A percentile compares a stretch with the other conserved stretches of the same genome.
Evolutionary conservation across 2,888 invertebrate species (phyloP).

Genomic region (Drosophila fulvimacula): DNA sequence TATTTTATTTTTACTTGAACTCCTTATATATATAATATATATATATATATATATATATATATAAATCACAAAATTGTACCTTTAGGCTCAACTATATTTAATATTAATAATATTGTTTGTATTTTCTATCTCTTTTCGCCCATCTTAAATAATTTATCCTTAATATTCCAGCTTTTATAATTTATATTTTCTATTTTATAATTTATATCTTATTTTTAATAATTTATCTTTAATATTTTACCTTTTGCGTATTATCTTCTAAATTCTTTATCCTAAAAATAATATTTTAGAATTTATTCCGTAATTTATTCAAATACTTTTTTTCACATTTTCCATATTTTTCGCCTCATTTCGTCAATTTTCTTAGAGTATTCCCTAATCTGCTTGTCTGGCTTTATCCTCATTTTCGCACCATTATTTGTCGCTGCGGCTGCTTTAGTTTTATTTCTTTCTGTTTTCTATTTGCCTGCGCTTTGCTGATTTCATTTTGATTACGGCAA

Average conservation of each 20-base stretch:
- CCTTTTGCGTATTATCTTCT: neutral
- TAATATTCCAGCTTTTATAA: neutral
- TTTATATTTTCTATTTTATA: too few relatives aligned
- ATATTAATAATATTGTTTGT: neutral
- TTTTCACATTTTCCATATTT: neutral
- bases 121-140: neutral
- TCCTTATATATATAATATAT: too few relatives aligned
- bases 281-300: too few relatives aligned
- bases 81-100: too few relatives aligned
- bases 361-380: slow-evolving; percentile 23
- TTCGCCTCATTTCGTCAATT: neutral
- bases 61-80: too few relatives aligned
- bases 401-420: slow-evolving; percentile 28
- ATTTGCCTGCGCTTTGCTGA: slow-evolving; percentile 65
- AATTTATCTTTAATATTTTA: neutral
- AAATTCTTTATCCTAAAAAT: neutral
- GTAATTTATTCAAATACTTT: too few relatives aligned
- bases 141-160: too few relatives aligned
- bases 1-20: neutral
- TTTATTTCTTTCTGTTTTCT: slow-evolving; percentile 39
- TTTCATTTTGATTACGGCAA: slow-evolving; percentile 78
- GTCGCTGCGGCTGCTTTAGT: slow-evolving; percentile 30
- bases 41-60: too few relatives aligned
- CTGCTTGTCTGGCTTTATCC: neutral
- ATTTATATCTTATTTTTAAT: neutral